Base-by-base conservation (phyloP, 2,797 vertebrate species). In the Sebastes cheni region DNA sequence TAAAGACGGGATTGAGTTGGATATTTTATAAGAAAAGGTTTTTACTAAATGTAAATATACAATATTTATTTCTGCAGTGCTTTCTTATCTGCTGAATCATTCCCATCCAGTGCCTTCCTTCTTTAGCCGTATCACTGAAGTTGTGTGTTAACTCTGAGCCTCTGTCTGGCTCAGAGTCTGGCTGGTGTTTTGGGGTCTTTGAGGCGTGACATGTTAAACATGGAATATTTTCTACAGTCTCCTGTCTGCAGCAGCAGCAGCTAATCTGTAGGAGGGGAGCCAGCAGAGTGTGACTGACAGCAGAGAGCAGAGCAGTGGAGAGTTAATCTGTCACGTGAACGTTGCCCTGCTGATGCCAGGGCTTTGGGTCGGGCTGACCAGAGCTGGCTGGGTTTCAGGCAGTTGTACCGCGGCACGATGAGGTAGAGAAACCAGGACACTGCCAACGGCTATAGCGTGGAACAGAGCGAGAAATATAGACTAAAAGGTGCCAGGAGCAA, bases 271-370 rank as follows among this genome's bases (percentile, higher is more conserved):
- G 56, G 61, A 83, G 68, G 59, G 80, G 66, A 61, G 85, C 64
- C 77, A 64, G 72, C 72, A 23, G 85, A 78, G 82, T 82, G 79
- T 73, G 55, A 66, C 67, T 84, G 88, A 91, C 86, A 79, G 81
- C 83, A 80, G 74, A 83, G 77, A 65, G 82, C 58, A 77, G 80
- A 86, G 87, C 79, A 59, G 77, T 3, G 55, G 39, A 42, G 79
- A 81, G 89, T 79, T 93, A 89, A 93, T 91, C 91, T 79, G 75
- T 91, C 88, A 92, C 79, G 79, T 91, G 88, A 91, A 72, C 69
- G 1, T 30, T 9, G 39, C 61, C 91, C 87, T 14, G 4, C 85
- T 36, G 83, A 74, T 34, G 80, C 81, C 65, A 76, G 80, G 58
- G 78, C 83, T 82, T 77, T 46, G 71, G 83, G 83, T 70, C 66